Conservation (phyloP, 2,888 invertebrate species). For the Reticulitermes lucifugus region DNA sequence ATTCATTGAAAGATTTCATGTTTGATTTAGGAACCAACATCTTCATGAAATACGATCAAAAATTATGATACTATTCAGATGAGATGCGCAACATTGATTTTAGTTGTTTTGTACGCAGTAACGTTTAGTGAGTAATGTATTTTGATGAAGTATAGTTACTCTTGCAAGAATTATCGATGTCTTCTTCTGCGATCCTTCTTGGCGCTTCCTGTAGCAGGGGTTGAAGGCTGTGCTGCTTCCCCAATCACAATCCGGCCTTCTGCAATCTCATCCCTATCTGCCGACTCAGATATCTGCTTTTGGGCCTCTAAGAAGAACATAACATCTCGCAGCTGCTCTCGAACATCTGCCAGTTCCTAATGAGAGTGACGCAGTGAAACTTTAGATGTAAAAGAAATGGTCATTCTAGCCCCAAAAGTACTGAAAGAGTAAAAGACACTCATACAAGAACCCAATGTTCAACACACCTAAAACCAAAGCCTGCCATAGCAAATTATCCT, state of each 20-base stretch:
- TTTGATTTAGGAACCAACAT: too few relatives aligned
- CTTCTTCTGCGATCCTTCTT: slow-evolving; percentile 37
- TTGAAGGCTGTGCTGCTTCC: slow-evolving; percentile 41
- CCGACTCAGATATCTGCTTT: slow-evolving; percentile 70
- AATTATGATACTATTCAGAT: too few relatives aligned
- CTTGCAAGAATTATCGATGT: slow-evolving; percentile 31
- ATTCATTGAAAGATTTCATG: too few relatives aligned
- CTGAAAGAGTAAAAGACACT: neutral
- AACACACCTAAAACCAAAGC: too few relatives aligned
- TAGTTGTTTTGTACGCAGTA: too few relatives aligned
- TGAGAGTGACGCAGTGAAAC: neutral
- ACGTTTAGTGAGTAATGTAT: too few relatives aligned
- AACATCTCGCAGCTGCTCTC: slow-evolving; percentile 94
- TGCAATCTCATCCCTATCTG: slow-evolving; percentile 69
- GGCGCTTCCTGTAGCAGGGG: neutral
- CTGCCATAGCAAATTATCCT: too few relatives aligned
- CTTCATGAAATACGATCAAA: too few relatives aligned
- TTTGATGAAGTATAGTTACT: neutral
- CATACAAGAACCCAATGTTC: neutral
- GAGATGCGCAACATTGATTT: too few relatives aligned
- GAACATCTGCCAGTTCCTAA: slow-evolving; percentile 81
- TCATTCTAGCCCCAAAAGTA: neutral
- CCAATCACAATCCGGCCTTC: slow-evolving; percentile 60
- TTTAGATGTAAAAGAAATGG: too few relatives aligned
- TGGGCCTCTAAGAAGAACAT: slow-evolving; percentile 97